Conservation (phyloP, 2,888 invertebrate genomes). For the Nymphalis polychloros region DNA sequence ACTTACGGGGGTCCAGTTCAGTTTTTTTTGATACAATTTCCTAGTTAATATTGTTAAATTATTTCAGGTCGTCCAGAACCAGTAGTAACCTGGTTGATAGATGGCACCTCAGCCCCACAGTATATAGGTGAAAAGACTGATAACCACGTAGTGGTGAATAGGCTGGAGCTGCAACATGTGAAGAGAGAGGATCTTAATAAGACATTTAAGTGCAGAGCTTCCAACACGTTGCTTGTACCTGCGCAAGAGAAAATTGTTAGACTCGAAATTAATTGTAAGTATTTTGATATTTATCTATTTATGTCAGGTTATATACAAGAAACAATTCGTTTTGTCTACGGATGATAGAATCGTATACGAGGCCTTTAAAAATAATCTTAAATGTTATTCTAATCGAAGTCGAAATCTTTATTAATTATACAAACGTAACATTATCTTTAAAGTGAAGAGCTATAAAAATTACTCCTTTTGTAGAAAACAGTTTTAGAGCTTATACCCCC, state of each 20-base stretch:
- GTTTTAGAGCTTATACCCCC: no score
- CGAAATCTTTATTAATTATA: no score
- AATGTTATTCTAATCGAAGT: no score
- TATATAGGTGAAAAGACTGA: slow-evolving; percentile 86
- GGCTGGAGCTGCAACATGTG: slow-evolving; percentile 87
- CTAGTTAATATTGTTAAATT: neutral
- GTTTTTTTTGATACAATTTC: no score
- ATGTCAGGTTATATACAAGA: no score
- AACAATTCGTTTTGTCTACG: no score
- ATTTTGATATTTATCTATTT: neutral
- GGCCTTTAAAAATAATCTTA: no score
- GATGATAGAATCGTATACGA: no score
- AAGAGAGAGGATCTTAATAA: slow-evolving; percentile 90
- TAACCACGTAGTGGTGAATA: slow-evolving; percentile 89
- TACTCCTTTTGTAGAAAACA: no score
- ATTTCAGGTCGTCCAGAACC: slow-evolving; percentile 90
- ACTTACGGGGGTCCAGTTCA: no score
- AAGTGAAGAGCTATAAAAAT: no score
- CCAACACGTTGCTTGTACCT: slow-evolving; percentile 92
- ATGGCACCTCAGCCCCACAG: slow-evolving; percentile 86
- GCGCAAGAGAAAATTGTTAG: slow-evolving; percentile 90
- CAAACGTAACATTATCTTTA: no score
- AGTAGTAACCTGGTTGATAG: slow-evolving; percentile 89
- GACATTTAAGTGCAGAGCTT: slow-evolving; percentile 92
- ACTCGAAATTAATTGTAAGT: slow-evolving; percentile 91